These are phyloP conservation scores for Silurus asotus DNA, from an alignment of 2,113 vertebrate species.

Conservation along the genomic window DNA sequence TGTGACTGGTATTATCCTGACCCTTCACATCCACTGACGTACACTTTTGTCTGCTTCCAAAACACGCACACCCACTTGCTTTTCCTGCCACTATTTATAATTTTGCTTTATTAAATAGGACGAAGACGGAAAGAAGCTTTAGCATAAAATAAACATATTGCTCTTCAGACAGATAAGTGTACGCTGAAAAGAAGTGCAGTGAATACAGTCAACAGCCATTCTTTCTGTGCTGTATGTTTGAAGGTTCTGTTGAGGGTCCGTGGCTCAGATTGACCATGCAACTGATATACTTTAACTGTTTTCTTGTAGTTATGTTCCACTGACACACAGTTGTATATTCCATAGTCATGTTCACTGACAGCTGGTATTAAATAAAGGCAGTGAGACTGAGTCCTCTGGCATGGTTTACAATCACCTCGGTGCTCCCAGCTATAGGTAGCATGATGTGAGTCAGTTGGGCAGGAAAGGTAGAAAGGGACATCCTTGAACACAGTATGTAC, in stretches of 20 bases:
- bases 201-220: background rate
- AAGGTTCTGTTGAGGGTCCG: background rate
- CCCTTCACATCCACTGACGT: background rate
- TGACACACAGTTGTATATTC: constrained; percentile 66
- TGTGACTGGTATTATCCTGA: background rate
- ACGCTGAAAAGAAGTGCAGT: background rate
- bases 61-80: too few relatives aligned
- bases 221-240: background rate
- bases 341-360: constrained; percentile 60
- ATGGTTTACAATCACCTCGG: constrained; percentile 44
- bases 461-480: constrained; percentile 72
- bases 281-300: constrained; percentile 59
- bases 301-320: constrained; percentile 64
- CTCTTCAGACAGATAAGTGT: background rate
- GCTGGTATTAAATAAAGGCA: constrained; percentile 72
- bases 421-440: constrained; percentile 72
- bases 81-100: background rate
- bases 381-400: constrained; percentile 62
- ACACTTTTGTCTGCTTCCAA: background rate
- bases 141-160: background rate
- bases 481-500: constrained; percentile 54
- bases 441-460: constrained; percentile 74
- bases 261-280: background rate
- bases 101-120: background rate
- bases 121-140: background rate